Base-by-base conservation (phyloP, 2,797 vertebrate genomes). In the Muscicapa comitata region DNA sequence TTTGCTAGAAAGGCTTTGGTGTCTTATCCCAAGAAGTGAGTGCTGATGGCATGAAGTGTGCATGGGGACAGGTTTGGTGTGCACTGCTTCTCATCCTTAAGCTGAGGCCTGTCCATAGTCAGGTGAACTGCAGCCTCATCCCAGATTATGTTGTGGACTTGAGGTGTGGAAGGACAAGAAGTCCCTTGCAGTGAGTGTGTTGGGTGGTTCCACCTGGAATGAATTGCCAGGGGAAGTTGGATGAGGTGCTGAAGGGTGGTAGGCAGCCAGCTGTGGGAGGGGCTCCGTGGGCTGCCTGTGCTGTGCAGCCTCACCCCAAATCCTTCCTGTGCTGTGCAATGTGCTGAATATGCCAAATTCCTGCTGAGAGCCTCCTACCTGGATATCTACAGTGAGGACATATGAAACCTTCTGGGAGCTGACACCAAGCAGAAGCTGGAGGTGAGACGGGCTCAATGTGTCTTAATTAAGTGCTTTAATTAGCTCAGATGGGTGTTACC, bases 301-400 rank as follows among this genome's bases (percentile, higher is more conserved):
- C 58, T 43, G 37, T 26, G 58, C 40, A 88, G 58, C 17, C 29
- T 81, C 25, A 33, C 26, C 45, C 37, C 1, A 43, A 35, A 47
- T 40, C 24, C 2, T 59, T 26, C 71, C n/a, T 59, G n/a, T 80
- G 76, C 58, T 8, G 47, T 53, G 29, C 94, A 99, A 99, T 98
- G 98, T 97, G 98, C 99, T 75, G 99, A 99, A 97, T 98, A 98
- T 42, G 98, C 99, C 19, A 99, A 99, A 91, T 99, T 99, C 96
- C 97, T 99, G 91, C 98, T 99, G 77, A 98, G 98, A 95, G 98
- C 98, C 29, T 99, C 99, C 61, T 99, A 98, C 97, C 97, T 99
- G 93, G 99, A 99, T 97, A 99, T 99, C 94, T 99, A 99, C 98
- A 99, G 98, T 3, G 99, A 99, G 96, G 99, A 99, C 54, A 90